Evolutionary conservation across 2,797 vertebrate genomes (phyloP).

Genomic region (Poeciliopsis gracilis): DNA sequence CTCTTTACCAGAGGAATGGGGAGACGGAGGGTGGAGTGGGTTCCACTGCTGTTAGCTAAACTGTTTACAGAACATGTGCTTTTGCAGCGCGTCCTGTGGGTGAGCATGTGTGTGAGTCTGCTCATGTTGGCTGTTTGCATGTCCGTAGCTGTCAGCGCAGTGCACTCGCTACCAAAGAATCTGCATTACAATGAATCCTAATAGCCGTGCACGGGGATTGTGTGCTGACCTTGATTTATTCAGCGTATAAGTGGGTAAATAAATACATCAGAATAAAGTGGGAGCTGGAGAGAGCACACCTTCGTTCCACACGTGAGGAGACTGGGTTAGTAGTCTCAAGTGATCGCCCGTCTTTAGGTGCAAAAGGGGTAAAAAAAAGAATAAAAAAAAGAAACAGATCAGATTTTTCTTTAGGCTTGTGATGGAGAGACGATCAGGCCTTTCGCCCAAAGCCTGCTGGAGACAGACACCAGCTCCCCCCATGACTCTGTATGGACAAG

Average conservation of each 20-base stretch:
- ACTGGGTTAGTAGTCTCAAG: conserved; percentile 29
- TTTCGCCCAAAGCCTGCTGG: background rate
- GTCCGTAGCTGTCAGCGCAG: conserved; percentile 79
- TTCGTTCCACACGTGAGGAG: conserved; percentile 50
- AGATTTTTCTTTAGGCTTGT: background rate
- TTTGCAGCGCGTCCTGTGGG: conserved; percentile 19
- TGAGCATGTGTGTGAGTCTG: conserved; percentile 15
- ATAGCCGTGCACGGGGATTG: conserved; percentile 69
- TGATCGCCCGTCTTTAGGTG: conserved; percentile 11
- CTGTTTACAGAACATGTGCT: conserved; percentile 36
- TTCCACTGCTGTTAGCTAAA: conserved; percentile 17
- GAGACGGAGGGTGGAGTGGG: conserved; percentile 13
- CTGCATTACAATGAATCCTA: conserved; percentile 84
- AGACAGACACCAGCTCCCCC: background rate
- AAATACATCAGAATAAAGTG: conserved; percentile 60
- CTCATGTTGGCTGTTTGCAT: conserved; percentile 31
- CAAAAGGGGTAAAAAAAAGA: background rate
- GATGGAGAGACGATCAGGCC: background rate
- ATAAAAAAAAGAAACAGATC: background rate
- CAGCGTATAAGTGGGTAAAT: conserved; percentile 77
- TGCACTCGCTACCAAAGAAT: conserved; percentile 62
- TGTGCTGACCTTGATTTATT: conserved; percentile 84
- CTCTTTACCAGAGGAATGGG: conserved; percentile 1
- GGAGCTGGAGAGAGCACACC: conserved; percentile 46
- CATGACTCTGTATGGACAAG: no score